Evolutionary conservation across 2,113 vertebrate genomes (phyloP).

Genomic region (Hippocampus abdominalis): DNA sequence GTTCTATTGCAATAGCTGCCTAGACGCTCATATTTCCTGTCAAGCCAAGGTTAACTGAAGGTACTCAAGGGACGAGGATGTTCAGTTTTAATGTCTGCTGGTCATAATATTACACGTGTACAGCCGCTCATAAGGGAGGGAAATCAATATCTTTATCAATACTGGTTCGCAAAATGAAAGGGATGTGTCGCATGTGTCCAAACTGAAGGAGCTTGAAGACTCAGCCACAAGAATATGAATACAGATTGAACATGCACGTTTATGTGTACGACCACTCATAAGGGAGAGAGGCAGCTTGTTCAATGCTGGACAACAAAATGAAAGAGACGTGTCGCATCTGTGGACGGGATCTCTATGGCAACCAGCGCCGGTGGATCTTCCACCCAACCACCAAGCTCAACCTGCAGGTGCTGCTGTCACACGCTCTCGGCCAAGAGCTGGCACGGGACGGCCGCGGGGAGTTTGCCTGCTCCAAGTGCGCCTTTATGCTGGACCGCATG

Average conservation of each 20-base stretch:
- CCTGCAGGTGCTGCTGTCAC: slow-evolving; percentile 90
- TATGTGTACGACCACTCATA: not conserved
- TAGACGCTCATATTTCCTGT: not conserved
- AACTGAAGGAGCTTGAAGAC: no score
- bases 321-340: slow-evolving; percentile 92
- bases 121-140: not conserved
- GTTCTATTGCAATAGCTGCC: slow-evolving; percentile 11
- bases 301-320: slow-evolving; percentile 76
- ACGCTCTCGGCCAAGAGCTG: slow-evolving; percentile 84
- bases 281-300: not conserved
- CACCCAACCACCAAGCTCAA: slow-evolving; percentile 87
- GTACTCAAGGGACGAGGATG: not conserved
- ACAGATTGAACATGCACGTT: slow-evolving; percentile 1
- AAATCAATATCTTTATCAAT: slow-evolving; percentile 8
- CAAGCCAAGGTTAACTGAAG: slow-evolving; percentile 7
- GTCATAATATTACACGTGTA: not conserved
- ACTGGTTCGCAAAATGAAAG: no score
- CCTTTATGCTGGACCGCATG: slow-evolving; percentile 95
- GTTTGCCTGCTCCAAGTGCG: slow-evolving; percentile 94
- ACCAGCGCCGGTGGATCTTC: slow-evolving; percentile 98
- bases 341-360: slow-evolving; percentile 89
- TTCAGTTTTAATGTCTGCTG: not conserved
- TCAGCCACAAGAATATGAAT: not conserved
- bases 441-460: slow-evolving; percentile 86
- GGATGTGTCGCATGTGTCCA: no score